Evolutionary conservation across 2,888 invertebrate genomes (phyloP), one percentile per base, ranked within the genome.

Genomic region (Cephus rjabovi): DNA sequence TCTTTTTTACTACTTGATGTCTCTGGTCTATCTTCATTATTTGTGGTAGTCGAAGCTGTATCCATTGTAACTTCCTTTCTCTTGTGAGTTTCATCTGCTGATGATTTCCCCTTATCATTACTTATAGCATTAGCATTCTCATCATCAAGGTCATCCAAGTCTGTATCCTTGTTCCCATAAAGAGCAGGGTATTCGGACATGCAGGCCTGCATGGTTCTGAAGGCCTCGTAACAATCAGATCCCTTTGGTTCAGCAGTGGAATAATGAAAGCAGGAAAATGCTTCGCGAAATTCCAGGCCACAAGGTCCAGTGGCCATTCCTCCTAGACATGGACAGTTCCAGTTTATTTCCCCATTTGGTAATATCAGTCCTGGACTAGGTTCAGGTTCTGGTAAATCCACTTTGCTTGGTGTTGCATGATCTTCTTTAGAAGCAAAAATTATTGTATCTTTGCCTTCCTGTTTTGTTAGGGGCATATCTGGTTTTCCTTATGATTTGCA

Each of bases 231-330:
- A 92, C 99, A 99, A 88, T 99, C 98, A 74, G 96, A 96, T 71
- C 98, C 98, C 92, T 98, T 98, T 0, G 97, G 97, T 4, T 98
- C 98, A 4, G 95, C 95, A 79, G 94, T 94, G 83, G 97, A 97
- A 87, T 97, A 96, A 91, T 98, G 98, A 91, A 98, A 98, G 92
- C 99, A 99, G 40, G 97, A 96, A 92, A 99, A 98, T 3, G 98
- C 98, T 84, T 98, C 96, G 71, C 98, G 93, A 92, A 99, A 99
- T 91, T 98, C 96, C 23, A 96, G 94, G 1, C 98, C 98, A 91
- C 99, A 99, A 0, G 99, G 98, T 0, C 99, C 98, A 0, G 97
- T 97, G 9, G 98, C 97, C 97, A 98, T 98, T n/a, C 98, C 98
- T 23, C 98, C 98, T 68, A 99, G 93, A 90, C 99, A 99, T 0